Conservation (phyloP, 2,113 vertebrate species). For the Megaceryle torquata region DNA sequence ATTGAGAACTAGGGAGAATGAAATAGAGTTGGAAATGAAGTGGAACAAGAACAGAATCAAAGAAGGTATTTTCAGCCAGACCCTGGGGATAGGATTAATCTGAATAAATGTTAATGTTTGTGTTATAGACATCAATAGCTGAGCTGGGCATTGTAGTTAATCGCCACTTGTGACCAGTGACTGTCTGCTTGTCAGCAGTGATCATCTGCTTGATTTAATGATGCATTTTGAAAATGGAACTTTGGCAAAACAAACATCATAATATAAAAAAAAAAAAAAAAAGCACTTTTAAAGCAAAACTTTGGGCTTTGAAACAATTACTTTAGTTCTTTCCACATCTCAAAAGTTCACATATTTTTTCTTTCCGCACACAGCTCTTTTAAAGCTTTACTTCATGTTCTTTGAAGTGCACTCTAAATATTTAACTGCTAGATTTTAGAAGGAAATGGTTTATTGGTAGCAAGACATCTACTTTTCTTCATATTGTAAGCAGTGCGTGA, state of each 20-base stretch:
- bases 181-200: neutral
- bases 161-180: neutral
- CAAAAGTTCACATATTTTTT: neutral
- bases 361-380: neutral
- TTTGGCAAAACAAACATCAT: neutral
- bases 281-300: neutral
- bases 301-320: neutral
- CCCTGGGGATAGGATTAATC: neutral
- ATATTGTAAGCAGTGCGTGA: neutral
- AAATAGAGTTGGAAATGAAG: neutral
- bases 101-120: neutral
- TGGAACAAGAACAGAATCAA: neutral
- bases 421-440: neutral
- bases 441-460: neutral
- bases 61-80: neutral
- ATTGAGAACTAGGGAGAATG: fast-evolving
- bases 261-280: neutral
- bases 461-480: neutral
- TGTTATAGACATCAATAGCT: neutral
- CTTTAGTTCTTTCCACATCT: neutral
- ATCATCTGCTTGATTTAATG: neutral
- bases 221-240: neutral
- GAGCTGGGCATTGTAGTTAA: neutral
- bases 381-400: neutral
- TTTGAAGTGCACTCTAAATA: constrained; percentile 3